Conservation (phyloP, 2,888 invertebrate genomes). For the Drosophila kanekoi region DNA sequence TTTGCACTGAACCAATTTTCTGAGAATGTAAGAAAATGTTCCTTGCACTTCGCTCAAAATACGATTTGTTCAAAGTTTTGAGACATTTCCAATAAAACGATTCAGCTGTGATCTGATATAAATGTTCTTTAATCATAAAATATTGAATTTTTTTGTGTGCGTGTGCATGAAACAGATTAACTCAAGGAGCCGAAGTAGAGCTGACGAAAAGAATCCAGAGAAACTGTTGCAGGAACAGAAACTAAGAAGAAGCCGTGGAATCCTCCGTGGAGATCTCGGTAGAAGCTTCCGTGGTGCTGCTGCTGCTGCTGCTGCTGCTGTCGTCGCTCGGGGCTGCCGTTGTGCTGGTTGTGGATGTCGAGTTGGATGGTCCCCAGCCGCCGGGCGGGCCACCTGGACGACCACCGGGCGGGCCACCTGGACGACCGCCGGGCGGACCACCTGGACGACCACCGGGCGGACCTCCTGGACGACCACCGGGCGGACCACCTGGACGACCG, state of each 20-base stretch:
- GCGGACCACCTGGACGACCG: constrained; percentile 2
- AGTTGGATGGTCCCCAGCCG: background rate
- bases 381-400: background rate
- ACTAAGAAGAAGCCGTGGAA: background rate
- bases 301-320: no score
- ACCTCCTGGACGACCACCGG: background rate
- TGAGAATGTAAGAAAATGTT: no score
- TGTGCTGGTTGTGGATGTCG: background rate
- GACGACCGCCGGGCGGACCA: background rate
- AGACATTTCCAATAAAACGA: no score
- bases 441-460: background rate
- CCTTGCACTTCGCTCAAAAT: no score
- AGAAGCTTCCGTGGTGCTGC: background rate
- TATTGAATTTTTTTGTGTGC: no score
- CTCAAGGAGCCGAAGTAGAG: background rate
- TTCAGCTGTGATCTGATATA: no score
- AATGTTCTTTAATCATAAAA: no score
- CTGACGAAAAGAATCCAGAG: background rate
- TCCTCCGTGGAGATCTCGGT: background rate
- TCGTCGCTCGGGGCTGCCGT: background rate
- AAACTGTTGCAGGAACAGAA: background rate
- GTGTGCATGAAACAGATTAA: background rate
- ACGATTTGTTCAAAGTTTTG: no score
- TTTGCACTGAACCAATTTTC: no score
- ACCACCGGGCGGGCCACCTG: background rate